These are phyloP conservation scores for Drosophila melanogaster DNA, from an alignment of 1,140 invertebrate genomes.

Conservation along the genomic window DNA sequence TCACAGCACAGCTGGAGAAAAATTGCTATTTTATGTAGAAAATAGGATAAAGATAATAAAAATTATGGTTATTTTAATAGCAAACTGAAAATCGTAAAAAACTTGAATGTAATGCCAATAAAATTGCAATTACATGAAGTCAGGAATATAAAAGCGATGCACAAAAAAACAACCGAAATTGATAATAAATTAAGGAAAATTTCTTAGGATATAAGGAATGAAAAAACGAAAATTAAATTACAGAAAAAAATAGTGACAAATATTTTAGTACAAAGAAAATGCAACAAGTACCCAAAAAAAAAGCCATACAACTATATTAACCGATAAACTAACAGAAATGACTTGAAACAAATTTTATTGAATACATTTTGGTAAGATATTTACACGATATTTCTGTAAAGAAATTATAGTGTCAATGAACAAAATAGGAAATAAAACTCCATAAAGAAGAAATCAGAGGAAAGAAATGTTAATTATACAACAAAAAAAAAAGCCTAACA, in stretches of 20 bases:
- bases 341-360: too few relatives aligned
- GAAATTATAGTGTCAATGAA: not conserved
- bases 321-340: too few relatives aligned
- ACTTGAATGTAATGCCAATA: too few relatives aligned
- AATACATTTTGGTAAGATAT: too few relatives aligned
- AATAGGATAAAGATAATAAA: not conserved
- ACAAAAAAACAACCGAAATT: too few relatives aligned
- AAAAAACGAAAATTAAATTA: too few relatives aligned
- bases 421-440: conserved; percentile 12
- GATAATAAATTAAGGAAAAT: too few relatives aligned
- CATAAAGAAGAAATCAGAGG: not conserved
- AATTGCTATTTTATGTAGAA: not conserved
- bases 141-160: too few relatives aligned
- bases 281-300: too few relatives aligned
- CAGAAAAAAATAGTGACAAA: too few relatives aligned
- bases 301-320: not conserved
- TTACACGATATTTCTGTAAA: too few relatives aligned
- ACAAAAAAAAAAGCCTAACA: not conserved
- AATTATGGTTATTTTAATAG: not conserved
- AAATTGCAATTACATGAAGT: not conserved
- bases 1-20: not conserved
- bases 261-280: not conserved
- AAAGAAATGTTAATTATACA: not conserved
- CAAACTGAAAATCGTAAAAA: not conserved
- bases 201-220: too few relatives aligned